These are phyloP conservation scores for Garrulus glandarius DNA, from an alignment of 2,797 vertebrate genomes.

Conservation along the genomic window DNA sequence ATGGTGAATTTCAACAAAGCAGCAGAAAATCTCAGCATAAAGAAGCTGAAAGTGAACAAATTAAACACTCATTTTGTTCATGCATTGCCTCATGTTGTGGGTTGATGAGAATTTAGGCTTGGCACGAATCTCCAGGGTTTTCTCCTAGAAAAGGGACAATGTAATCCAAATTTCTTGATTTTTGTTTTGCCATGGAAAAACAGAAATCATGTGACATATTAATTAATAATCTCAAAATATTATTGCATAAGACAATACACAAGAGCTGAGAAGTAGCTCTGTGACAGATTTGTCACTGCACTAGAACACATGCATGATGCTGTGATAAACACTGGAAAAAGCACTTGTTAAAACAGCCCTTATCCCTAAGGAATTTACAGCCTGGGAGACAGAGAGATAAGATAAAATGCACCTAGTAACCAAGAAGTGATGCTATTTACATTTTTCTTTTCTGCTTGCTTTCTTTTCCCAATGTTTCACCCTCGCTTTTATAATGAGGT, in stretches of 20 bases:
- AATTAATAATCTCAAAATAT: background rate
- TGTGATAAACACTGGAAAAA: constrained; percentile 11
- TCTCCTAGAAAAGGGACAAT: background rate
- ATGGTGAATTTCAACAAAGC: background rate
- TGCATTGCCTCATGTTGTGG: background rate
- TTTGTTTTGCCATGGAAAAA: background rate
- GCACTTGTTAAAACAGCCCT: constrained; percentile 37
- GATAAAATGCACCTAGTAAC: constrained; percentile 64
- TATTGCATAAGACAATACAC: background rate
- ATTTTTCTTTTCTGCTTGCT: constrained; percentile 60
- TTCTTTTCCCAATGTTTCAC: constrained; percentile 38
- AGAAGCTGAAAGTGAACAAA: background rate
- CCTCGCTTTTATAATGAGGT: constrained; percentile 53
- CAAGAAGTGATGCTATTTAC: constrained; percentile 50
- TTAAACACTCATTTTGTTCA: background rate
- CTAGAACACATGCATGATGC: background rate
- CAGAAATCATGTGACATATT: background rate
- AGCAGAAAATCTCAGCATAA: background rate
- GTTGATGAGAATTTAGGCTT: background rate
- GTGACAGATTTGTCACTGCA: background rate
- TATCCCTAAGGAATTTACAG: constrained; percentile 41
- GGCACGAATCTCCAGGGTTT: background rate
- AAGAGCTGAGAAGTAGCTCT: background rate
- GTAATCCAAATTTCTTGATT: background rate
- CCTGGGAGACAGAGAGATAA: constrained; percentile 50